These are phyloP conservation scores for Acrossocheilus fasciatus DNA, from an alignment of 2,797 vertebrate species.

Conservation along the genomic window DNA sequence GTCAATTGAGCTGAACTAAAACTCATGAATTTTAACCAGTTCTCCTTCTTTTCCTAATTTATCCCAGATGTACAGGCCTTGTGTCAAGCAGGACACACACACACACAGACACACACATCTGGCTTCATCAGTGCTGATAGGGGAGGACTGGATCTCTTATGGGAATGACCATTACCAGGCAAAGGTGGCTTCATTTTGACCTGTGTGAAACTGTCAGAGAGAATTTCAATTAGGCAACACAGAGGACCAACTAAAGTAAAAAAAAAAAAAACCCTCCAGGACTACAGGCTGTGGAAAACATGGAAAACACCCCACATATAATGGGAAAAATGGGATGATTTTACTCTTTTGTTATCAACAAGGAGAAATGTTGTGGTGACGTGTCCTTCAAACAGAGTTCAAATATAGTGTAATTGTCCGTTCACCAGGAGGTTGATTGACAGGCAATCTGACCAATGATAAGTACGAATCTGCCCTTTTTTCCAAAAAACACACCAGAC, in stretches of 20 bases:
- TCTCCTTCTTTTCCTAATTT: slow-evolving; percentile 46
- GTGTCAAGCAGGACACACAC: slow-evolving; percentile 55
- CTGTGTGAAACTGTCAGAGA: slow-evolving; percentile 65
- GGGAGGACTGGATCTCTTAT: slow-evolving; percentile 68
- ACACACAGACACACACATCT: slow-evolving; percentile 24
- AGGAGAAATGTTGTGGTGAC: not conserved
- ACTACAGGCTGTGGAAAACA: not conserved
- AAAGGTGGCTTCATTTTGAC: slow-evolving; percentile 62
- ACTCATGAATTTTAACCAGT: slow-evolving; percentile 75
- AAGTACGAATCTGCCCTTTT: not conserved
- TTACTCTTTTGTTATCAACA: not conserved
- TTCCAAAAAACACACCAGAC: not conserved
- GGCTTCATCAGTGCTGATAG: slow-evolving; percentile 77
- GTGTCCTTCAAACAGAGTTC: not conserved
- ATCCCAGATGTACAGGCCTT: slow-evolving; percentile 54
- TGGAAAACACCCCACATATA: not conserved
- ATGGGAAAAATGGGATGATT: not conserved
- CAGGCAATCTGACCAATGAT: not conserved
- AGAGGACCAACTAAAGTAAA: slow-evolving; percentile 35
- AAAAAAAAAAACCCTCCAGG: not conserved
- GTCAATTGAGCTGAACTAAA: slow-evolving; percentile 67
- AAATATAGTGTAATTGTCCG: not conserved
- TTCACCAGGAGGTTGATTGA: not conserved
- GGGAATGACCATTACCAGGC: slow-evolving; percentile 68
- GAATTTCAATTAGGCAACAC: slow-evolving; percentile 67